Evolutionary conservation across 1,140 invertebrate species (phyloP).

Genomic region (Tetramorium simillimum): DNA sequence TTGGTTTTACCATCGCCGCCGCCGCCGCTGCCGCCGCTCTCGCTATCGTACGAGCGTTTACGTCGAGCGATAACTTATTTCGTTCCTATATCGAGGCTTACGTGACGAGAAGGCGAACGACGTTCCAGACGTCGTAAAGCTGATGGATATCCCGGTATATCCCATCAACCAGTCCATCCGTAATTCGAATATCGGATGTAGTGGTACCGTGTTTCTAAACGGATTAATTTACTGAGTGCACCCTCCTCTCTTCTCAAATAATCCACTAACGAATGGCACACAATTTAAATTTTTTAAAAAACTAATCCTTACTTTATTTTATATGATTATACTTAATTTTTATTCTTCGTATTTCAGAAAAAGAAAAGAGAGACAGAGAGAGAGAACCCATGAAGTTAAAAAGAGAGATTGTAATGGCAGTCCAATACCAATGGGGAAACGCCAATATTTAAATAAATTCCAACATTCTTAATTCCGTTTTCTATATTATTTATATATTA

Average conservation of each 20-base stretch:
- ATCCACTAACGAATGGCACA: background rate
- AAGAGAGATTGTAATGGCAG: no score
- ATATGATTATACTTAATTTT: background rate
- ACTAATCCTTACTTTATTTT: background rate
- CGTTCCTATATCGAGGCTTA: background rate
- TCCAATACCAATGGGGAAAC: no score
- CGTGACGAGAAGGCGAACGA: slow-evolving; percentile 33
- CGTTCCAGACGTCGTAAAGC: slow-evolving; percentile 27
- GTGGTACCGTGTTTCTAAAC: background rate
- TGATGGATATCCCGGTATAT: background rate
- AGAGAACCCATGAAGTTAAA: no score
- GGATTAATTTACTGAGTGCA: slow-evolving; percentile 20
- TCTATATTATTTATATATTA: no score
- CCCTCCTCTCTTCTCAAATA: background rate
- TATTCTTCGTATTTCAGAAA: background rate
- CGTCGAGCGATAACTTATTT: slow-evolving; percentile 50
- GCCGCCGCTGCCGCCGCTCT: background rate
- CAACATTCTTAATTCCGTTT: no score
- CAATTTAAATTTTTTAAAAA: background rate
- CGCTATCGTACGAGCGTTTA: background rate
- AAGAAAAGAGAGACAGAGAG: background rate
- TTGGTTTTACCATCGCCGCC: slow-evolving; percentile 31
- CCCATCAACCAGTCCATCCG: slow-evolving; percentile 38
- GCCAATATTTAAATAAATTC: no score
- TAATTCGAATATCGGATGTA: slow-evolving; percentile 15